Evolutionary conservation across 1,140 invertebrate genomes (phyloP), one percentile per base, ranked within the genome.

Genomic region (Cataglyphis hispanica): DNA sequence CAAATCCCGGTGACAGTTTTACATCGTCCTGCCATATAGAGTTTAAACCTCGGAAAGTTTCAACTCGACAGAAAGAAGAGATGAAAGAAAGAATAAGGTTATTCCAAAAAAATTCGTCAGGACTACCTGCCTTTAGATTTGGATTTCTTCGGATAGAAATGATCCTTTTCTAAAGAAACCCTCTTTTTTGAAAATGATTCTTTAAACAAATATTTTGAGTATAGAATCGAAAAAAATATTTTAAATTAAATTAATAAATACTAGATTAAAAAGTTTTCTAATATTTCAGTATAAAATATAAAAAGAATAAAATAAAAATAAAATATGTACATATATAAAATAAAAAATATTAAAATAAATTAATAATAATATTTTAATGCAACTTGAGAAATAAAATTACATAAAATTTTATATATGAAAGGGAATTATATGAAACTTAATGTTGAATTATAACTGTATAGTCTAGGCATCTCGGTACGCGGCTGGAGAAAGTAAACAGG

Each of bases 1-100:
- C 87, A 88, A 88, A 88, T 89, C 56, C 61, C 37, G 56, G 53
- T 27, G 86, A 84, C 74, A 77, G 70, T 89, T 88, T 89, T 86
- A 88, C 61, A 61, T 50, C 19, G n/a, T 72, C 31, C 25, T n/a
- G 61, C 81, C 31, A 78, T 66, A 50, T 61, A 81, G 4, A 34
- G 19, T 53, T 22, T 80, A 50, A 27, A 67, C 22, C 25, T 80
- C 13, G 34, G 53, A 31, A 53, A 53, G 27, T 66, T 60, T 74
- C 22, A 60, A 78, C 63, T 31, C 27, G n/a, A n/a, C 1, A 37
- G 53, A 11, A 2, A 13, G n/a, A 7, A 22, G n/a, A 40, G 22
- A 43, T 19, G 22, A 74, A 67, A 53, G 34, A 37, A 31, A 75
- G 34, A 58, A 56, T 46, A 31, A 31, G 5, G 7, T 53, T n/a